Evolutionary conservation across 1,140 invertebrate species (phyloP), one percentile per base, ranked within the genome.

Genomic region (Sitobion miscanthi): DNA sequence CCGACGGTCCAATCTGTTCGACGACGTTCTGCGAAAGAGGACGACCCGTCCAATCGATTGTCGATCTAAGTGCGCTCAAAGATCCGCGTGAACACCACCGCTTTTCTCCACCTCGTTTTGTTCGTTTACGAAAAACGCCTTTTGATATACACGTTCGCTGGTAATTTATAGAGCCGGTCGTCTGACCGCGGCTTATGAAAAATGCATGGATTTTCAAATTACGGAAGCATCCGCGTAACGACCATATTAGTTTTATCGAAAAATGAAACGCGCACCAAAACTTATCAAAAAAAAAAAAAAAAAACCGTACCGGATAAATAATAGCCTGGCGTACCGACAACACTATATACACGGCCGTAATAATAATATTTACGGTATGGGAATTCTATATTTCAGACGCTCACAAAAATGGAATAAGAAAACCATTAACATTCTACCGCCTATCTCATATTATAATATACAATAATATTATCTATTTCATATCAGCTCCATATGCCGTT

Each of bases 131-230:
- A 54, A 57, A 83, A 82, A 54, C 91, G 49, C 91, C 11, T 52
- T 93, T 93, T 52, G 35, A 85, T 86, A 86, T 49, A 86, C 77
- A 42, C 35, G 49, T 85, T 57, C 52, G 21, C 35, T 14, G n/a
- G 17, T 93, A 93, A 93, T 93, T 93, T 86, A 93, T 85, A 86
- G 82, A n/a, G 47, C 2, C 49, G 47, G 91, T 57, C 82, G 49
- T 92, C 35, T 92, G 77, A 83, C 49, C 91, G n/a, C 30, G 54
- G 25, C 91, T 93, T 93, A 93, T 93, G 91, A 93, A 93, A 93
- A 93, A 83, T 93, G 45, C 47, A 93, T 93, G 82, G 82, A 54
- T 85, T 85, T 93, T 85, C 45, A 49, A 91, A 91, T 82, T 82
- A 49, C 77, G 6, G n/a, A 82, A 91, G 62, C 42, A 82, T 42